These are phyloP conservation scores for Diachasmimorpha longicaudata DNA, from an alignment of 1,140 invertebrate species.

Conservation along the genomic window DNA sequence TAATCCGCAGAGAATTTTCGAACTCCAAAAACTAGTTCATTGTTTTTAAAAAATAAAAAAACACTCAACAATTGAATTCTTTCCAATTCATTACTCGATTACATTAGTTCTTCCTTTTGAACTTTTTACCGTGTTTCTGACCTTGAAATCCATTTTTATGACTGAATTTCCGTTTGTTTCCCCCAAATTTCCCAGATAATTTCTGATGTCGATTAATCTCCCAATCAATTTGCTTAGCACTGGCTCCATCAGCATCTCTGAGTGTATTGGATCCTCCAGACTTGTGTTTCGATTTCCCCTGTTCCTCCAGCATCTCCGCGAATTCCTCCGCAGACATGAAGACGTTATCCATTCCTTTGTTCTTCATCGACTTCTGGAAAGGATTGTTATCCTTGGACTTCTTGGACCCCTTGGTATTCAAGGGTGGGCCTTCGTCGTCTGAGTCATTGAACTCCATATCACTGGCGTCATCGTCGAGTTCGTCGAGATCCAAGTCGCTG, in stretches of 20 bases:
- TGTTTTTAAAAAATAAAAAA: no score
- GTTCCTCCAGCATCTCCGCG: constrained; percentile 73
- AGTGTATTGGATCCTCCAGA: constrained; percentile 69
- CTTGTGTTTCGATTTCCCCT: constrained; percentile 66
- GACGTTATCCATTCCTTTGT: constrained; percentile 43
- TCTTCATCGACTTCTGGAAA: not conserved
- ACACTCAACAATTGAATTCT: not conserved
- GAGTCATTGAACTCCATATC: constrained; percentile 39
- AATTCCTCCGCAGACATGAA: constrained; percentile 80
- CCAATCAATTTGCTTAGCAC: constrained; percentile 72
- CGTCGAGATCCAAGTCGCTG: constrained; percentile 33
- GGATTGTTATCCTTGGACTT: constrained; percentile 21
- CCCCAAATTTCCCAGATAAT: constrained; percentile 34
- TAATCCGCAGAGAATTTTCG: no score
- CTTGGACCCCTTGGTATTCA: constrained; percentile 3
- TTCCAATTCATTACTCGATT: constrained; percentile 15
- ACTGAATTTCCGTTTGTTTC: constrained; percentile 30
- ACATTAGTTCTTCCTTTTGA: constrained; percentile 32
- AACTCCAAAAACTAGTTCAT: no score
- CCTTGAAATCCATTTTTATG: constrained; percentile 18
- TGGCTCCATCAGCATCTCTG: constrained; percentile 71
- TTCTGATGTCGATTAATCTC: constrained; percentile 65
- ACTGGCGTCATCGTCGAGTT: constrained; percentile 38
- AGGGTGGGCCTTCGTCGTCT: constrained; percentile 21
- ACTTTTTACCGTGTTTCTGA: constrained; percentile 35